A percentile compares a stretch with the other conserved stretches of the same genome.
These are phyloP conservation scores for Eumerus sabulonum DNA, from an alignment of 2,888 invertebrate genomes.

Conservation along the genomic window DNA sequence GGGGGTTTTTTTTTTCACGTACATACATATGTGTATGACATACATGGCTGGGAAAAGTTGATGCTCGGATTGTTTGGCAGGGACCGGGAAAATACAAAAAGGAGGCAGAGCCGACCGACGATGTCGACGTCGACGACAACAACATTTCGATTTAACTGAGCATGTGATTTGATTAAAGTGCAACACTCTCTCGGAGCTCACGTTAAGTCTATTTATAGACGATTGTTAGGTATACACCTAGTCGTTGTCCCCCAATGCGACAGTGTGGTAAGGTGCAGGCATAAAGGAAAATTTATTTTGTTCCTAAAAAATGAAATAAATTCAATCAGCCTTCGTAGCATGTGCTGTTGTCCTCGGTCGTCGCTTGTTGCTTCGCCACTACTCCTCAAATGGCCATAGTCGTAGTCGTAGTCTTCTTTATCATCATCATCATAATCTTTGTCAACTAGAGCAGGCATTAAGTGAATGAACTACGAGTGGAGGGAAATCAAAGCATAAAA, in stretches of 20 bases:
- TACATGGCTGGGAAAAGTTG: too few relatives aligned
- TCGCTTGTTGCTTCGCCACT: constrained; percentile 14
- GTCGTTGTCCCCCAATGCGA: neutral
- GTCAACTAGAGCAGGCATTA: too few relatives aligned
- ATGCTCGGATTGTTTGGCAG: too few relatives aligned
- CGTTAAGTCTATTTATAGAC: constrained; percentile 59
- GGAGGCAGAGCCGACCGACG: neutral
- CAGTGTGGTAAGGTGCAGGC: neutral
- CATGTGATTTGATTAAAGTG: constrained; percentile 68
- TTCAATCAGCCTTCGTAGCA: constrained; percentile 55
- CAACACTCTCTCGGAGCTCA: constrained; percentile 48
- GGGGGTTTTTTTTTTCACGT: constrained; percentile 3
- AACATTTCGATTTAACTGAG: constrained; percentile 68
- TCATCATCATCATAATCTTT: too few relatives aligned
- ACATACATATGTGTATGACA: too few relatives aligned
- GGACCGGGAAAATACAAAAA: too few relatives aligned
- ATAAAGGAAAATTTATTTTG: constrained; percentile 2
- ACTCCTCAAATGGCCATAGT: too few relatives aligned
- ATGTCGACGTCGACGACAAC: constrained; percentile 23
- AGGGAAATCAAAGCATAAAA: too few relatives aligned
- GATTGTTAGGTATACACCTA: constrained; percentile 21
- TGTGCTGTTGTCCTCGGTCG: constrained; percentile 24
- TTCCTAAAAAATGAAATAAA: constrained; percentile 51
- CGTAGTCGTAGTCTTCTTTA: too few relatives aligned
- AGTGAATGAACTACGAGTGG: too few relatives aligned